Evolutionary conservation across 2,113 vertebrate species (phyloP).

Genomic region (Cariama cristata): DNA sequence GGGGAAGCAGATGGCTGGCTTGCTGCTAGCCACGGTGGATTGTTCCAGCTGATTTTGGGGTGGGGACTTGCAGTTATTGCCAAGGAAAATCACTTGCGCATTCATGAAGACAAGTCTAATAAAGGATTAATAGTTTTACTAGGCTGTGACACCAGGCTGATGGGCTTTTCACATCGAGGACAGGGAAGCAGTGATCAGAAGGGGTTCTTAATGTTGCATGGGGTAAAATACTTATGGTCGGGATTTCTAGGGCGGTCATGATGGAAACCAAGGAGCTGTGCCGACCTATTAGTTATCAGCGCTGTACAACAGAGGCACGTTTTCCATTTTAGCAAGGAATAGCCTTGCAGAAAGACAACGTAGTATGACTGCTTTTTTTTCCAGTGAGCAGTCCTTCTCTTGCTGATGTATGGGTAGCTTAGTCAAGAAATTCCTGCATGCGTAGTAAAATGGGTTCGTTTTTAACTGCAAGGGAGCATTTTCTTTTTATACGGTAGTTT

Average conservation of each 20-base stretch:
- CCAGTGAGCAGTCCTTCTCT: not conserved
- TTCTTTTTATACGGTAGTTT: not conserved
- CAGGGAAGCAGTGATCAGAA: not conserved
- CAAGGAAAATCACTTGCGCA: not conserved
- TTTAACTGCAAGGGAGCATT: not conserved
- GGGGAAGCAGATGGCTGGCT: constrained; percentile 50
- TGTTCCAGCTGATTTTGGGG: not conserved
- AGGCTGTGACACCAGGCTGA: not conserved
- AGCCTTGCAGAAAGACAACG: not conserved
- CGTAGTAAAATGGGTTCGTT: not conserved
- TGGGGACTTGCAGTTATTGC: not conserved
- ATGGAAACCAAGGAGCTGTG: not conserved
- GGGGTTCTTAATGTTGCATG: not conserved
- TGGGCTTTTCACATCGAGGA: not conserved
- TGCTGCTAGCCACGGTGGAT: not conserved
- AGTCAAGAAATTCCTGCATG: not conserved
- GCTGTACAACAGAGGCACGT: not conserved
- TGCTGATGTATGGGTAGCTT: not conserved
- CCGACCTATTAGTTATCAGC: not conserved
- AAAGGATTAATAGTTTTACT: not conserved
- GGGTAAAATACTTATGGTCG: fast-evolving
- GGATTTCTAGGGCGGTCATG: not conserved
- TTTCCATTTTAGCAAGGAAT: not conserved
- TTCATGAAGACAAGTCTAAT: not conserved
- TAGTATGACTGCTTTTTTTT: not conserved